Evolutionary conservation across 2,888 invertebrate species (phyloP).

Genomic region (Sabatieria punctata): DNA sequence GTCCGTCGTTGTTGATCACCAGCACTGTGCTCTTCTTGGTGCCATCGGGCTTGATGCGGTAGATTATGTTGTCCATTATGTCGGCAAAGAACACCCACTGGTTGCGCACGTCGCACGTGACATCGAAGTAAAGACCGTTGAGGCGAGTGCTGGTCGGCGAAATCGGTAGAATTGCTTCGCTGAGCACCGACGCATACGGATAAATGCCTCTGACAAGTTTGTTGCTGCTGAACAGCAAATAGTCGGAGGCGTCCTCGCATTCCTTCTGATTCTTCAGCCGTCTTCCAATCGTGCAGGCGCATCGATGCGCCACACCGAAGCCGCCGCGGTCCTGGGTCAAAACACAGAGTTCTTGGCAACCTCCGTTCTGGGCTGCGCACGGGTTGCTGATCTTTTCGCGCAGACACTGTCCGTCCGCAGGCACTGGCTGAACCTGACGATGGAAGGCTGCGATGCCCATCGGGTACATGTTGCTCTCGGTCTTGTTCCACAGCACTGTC

Average conservation of each 20-base stretch:
- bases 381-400: too few species aligned
- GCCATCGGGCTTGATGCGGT: constrained; percentile 25
- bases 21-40: constrained; percentile 44
- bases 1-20: constrained; percentile 89
- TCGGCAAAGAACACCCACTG: constrained; percentile 93
- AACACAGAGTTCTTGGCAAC: constrained; percentile 86
- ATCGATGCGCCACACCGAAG: constrained; percentile 41
- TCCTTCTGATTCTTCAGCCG: constrained; percentile 45
- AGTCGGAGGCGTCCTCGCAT: constrained; percentile 26
- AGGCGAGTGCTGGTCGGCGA: constrained; percentile 67
- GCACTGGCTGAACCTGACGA: constrained; percentile 24
- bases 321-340: constrained; percentile 54
- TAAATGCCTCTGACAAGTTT: constrained; percentile 74
- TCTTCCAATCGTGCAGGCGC: constrained; percentile 88
- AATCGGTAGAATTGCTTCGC: constrained; percentile 84
- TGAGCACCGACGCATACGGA: constrained; percentile 72
- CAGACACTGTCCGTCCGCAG: constrained; percentile 21
- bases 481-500: constrained; percentile 16
- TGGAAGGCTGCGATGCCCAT: constrained; percentile 30
- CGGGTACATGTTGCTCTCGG: constrained; percentile 27
- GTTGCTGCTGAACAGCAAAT: constrained; percentile 27
- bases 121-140: constrained; percentile 85
- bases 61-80: constrained; percentile 46
- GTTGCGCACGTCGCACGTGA: constrained; percentile 37
- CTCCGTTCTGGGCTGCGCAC: constrained; percentile 70